These are phyloP conservation scores for Ascidia mentula DNA, from an alignment of 23 tunicate species.

Conservation along the genomic window DNA sequence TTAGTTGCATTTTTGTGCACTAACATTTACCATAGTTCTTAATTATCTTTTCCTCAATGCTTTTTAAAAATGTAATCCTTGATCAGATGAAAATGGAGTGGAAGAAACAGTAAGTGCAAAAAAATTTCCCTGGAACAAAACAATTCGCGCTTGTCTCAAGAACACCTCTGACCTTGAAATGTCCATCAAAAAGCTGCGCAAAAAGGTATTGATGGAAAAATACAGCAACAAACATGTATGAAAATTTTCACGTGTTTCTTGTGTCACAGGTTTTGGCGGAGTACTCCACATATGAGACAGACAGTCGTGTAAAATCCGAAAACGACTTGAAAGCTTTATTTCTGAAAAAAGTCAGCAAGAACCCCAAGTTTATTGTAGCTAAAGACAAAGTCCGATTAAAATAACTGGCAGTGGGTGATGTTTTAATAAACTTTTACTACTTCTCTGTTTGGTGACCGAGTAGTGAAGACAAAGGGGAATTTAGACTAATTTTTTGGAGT, in stretches of 20 bases:
- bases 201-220: constrained; percentile 25
- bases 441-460: too few relatives aligned
- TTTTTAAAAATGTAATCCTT: too few relatives aligned
- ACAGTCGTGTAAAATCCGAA: constrained; percentile 10
- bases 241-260: neutral
- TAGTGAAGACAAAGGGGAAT: too few relatives aligned
- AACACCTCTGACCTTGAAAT: constrained; percentile 17
- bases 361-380: constrained; percentile 38
- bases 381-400: constrained; percentile 35
- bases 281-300: constrained; percentile 5
- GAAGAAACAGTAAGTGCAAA: neutral
- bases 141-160: constrained; percentile 29
- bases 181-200: constrained; percentile 38
- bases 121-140: constrained; percentile 54
- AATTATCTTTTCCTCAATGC: too few relatives aligned
- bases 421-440: neutral
- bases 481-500: too few relatives aligned
- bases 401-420: neutral
- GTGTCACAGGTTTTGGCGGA: constrained; percentile 14
- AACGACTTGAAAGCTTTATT: constrained; percentile 30
- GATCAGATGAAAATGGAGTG: neutral
- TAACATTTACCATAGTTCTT: too few relatives aligned
- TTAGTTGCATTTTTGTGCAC: too few relatives aligned
- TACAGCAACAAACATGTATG: too few relatives aligned
- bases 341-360: constrained; percentile 36